A percentile compares a stretch with the other conserved stretches of the same genome.
Evolutionary conservation across 2,797 vertebrate species (phyloP).

Genomic region (Neosilurus hyrtlii): DNA sequence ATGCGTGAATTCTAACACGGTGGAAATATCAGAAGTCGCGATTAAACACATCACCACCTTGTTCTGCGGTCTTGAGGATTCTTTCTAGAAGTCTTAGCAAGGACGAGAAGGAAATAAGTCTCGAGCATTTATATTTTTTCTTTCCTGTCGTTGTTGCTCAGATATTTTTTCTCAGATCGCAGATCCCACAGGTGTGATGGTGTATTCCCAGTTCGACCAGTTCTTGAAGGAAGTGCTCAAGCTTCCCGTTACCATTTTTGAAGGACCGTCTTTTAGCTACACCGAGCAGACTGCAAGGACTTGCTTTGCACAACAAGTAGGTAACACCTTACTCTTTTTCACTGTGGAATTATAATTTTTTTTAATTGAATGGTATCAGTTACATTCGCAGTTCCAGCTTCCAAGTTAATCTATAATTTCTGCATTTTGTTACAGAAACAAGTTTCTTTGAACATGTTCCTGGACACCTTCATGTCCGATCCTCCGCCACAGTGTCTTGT

Average conservation of each 20-base stretch:
- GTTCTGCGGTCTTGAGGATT: background rate
- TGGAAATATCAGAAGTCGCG: background rate
- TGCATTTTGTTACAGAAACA: conserved; percentile 80
- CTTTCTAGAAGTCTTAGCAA: background rate
- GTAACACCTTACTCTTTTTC: background rate
- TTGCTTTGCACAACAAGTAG: conserved; percentile 95
- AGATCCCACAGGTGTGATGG: conserved; percentile 87
- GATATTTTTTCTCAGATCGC: conserved; percentile 97
- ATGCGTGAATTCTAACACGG: background rate
- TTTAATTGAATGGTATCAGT: background rate
- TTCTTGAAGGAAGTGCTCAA: conserved; percentile 90
- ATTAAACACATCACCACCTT: background rate
- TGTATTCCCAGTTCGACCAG: conserved; percentile 92
- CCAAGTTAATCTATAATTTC: background rate
- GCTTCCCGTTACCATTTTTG: conserved; percentile 93
- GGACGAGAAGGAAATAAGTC: conserved; percentile 87
- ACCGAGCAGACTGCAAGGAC: conserved; percentile 87
- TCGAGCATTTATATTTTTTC: conserved; percentile 61
- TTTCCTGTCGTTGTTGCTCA: conserved; percentile 63
- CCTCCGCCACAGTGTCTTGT: conserved; percentile 98
- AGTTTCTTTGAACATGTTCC: conserved; percentile 90
- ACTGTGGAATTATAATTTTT: background rate
- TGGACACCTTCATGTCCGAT: conserved; percentile 95
- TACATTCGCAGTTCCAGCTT: conserved; percentile 70
- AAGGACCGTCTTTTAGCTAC: conserved; percentile 96